These are phyloP conservation scores for Zootoca vivipara DNA, from an alignment of 2,113 vertebrate species.

Conservation along the genomic window DNA sequence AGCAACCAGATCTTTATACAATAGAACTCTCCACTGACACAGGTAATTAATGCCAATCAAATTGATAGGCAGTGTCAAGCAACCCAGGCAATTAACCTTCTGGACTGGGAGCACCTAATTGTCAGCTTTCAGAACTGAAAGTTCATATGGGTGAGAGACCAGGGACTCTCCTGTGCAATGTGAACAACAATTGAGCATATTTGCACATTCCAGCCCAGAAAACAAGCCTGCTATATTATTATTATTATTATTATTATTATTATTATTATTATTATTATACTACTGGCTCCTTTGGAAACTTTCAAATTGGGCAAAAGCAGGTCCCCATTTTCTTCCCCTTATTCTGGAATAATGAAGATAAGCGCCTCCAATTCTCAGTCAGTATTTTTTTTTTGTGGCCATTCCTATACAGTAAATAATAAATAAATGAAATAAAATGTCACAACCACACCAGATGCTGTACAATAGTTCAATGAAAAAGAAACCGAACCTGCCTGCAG, in stretches of 20 bases:
- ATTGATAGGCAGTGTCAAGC: slow-evolving; percentile 21
- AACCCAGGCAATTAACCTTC: slow-evolving; percentile 27
- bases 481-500: background rate
- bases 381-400: slow-evolving; percentile 59
- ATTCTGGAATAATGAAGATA: slow-evolving; percentile 63
- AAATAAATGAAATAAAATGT: background rate
- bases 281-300: slow-evolving; percentile 60
- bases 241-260: too few relatives aligned
- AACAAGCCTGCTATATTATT: slow-evolving; percentile 15
- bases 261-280: slow-evolving; percentile 12
- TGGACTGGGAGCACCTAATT: slow-evolving; percentile 23
- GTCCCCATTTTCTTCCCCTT: slow-evolving; percentile 51
- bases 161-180: background rate
- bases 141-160: background rate
- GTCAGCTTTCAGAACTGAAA: slow-evolving; percentile 1
- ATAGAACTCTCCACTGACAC: slow-evolving; percentile 13
- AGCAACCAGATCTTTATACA: background rate
- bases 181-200: slow-evolving; percentile 26
- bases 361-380: slow-evolving; percentile 62
- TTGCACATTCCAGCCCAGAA: slow-evolving; percentile 31
- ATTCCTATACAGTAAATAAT: slow-evolving; percentile 54
- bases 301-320: slow-evolving; percentile 63
- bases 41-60: slow-evolving; percentile 37
- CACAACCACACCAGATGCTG: background rate
- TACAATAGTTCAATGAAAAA: background rate